phyloP scores from a whole-genome alignment of 2,113 vertebrate genomes.

The Rattus rattus region DNA sequence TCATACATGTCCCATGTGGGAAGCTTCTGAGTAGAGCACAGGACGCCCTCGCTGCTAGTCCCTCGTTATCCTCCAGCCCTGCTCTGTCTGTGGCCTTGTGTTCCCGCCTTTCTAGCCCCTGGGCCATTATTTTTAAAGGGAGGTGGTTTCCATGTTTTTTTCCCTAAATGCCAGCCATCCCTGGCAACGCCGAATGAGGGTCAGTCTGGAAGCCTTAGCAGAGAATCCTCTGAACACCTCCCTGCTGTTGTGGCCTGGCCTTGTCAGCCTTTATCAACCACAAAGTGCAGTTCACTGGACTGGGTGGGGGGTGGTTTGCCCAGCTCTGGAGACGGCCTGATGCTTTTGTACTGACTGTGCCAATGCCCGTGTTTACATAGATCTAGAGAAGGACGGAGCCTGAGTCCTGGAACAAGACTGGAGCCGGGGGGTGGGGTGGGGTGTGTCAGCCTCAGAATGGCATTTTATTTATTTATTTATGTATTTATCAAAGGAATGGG shows the following conservation, averaged over 20 bases:
- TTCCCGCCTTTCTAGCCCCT: neutral
- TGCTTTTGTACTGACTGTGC: slow-evolving; percentile 43
- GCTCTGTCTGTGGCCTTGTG: slow-evolving; percentile 41
- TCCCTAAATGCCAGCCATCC: neutral
- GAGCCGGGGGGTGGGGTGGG: neutral
- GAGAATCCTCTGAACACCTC: neutral
- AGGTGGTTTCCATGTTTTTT: neutral
- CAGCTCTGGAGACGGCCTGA: neutral
- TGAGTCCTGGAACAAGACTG: neutral
- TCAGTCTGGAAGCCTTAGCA: neutral
- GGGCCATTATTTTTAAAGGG: slow-evolving; percentile 29
- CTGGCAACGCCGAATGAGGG: neutral
- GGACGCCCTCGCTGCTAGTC: neutral
- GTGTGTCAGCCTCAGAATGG: neutral
- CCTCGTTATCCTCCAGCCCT: neutral
- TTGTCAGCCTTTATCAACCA: neutral
- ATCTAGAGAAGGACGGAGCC: neutral
- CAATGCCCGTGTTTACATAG: slow-evolving; percentile 35
- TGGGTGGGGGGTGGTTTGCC: neutral
- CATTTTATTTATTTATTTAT: slow-evolving; percentile 48
- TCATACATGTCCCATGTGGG: neutral
- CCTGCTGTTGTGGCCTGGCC: neutral
- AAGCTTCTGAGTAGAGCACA: neutral
- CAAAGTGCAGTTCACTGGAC: neutral
- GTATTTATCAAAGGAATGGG: slow-evolving; percentile 69